A percentile compares a stretch with the other conserved stretches of the same genome.
Evolutionary conservation across 2,113 vertebrate genomes (phyloP).

Genomic region (Enhydra lutris): DNA sequence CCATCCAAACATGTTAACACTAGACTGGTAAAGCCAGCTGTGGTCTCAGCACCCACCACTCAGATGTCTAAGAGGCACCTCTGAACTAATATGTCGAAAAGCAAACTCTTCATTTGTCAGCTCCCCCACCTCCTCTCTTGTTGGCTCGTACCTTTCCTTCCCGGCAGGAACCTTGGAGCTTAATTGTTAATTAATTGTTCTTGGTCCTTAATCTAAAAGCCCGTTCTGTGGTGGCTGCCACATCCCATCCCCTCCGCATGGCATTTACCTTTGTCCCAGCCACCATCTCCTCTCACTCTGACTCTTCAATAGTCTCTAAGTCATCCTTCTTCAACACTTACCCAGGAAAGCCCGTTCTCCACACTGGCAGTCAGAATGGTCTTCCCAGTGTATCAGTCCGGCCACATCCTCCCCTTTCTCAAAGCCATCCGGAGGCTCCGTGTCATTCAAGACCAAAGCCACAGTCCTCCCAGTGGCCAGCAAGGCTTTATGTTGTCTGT

Average conservation of each 20-base stretch:
- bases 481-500: background rate
- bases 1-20: background rate
- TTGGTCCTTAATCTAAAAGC: background rate
- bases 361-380: background rate
- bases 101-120: background rate
- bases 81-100: background rate
- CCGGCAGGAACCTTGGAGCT: background rate
- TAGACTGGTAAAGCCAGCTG: background rate
- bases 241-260: too few relatives aligned
- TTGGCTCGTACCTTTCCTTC: background rate
- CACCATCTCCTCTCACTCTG: background rate
- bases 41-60: background rate
- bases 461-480: background rate
- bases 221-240: background rate
- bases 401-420: background rate
- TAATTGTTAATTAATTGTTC: too few relatives aligned
- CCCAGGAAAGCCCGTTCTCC: background rate
- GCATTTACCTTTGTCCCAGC: background rate
- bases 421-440: background rate
- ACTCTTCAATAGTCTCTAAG: background rate
- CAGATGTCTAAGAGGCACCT: background rate
- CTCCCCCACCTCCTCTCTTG: too few relatives aligned
- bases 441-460: background rate
- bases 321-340: background rate
- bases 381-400: background rate